Percentiles rank a stretch among this genome's conserved stretches.
phyloP scores from a whole-genome alignment of 1,140 invertebrate genomes.

The Dendrolimus punctatus region DNA sequence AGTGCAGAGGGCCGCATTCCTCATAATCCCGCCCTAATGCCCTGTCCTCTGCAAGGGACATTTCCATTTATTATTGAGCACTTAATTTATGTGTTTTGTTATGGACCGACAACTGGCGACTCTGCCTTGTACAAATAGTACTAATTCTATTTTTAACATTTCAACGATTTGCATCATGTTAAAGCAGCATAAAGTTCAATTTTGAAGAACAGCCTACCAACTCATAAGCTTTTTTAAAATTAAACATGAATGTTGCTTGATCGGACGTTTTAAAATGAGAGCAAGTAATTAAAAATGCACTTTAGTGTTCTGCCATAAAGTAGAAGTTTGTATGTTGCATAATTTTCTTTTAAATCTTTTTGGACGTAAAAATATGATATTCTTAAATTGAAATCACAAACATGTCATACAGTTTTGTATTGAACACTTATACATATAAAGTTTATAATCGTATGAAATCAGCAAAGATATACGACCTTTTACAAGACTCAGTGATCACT shows the following conservation, averaged over 20 bases:
- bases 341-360: constrained; percentile 32
- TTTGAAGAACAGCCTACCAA: no score
- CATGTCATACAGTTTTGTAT: constrained; percentile 16
- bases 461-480: constrained; percentile 19
- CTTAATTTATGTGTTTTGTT: constrained; percentile 73
- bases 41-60: constrained; percentile 71
- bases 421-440: constrained; percentile 9
- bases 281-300: constrained; percentile 19
- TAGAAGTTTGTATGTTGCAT: constrained; percentile 16
- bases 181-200: no score
- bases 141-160: neutral
- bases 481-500: constrained; percentile 36
- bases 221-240: neutral
- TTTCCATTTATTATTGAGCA: constrained; percentile 72
- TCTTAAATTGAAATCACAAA: constrained; percentile 37
- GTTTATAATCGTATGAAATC: constrained; percentile 16
- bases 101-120: constrained; percentile 60
- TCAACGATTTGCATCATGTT: no score
- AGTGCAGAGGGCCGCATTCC: constrained; percentile 48
- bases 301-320: constrained; percentile 12
- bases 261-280: constrained; percentile 45
- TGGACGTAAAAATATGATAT: constrained; percentile 29
- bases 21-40: constrained; percentile 71
- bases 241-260: constrained; percentile 18
- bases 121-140: constrained; percentile 10